Conservation (phyloP, 2,888 invertebrate species). For the Himalopsyche tibetana region DNA sequence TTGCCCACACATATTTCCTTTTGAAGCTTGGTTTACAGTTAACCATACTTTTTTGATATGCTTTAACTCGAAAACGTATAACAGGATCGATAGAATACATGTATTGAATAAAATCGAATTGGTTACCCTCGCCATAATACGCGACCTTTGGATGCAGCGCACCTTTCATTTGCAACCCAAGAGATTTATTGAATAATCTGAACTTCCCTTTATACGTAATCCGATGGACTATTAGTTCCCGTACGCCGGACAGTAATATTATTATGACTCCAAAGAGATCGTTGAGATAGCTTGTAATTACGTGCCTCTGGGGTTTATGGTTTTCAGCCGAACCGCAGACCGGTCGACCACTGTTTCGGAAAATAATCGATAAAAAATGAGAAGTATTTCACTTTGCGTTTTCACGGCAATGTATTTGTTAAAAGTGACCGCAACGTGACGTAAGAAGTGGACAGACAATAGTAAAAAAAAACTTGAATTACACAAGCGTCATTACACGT, state of each 20-base stretch:
- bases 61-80: no score
- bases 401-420: conserved; percentile 1
- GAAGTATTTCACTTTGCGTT: conserved; percentile 31
- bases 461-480: no score
- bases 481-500: no score
- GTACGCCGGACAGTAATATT: conserved; percentile 3
- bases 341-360: conserved; percentile 17
- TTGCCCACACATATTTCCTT: no score
- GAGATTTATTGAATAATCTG: conserved; percentile 4
- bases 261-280: conserved; percentile 17
- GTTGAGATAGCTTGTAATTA: conserved; percentile 39
- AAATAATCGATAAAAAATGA: conserved; percentile 14
- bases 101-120: no score
- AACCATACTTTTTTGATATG: no score
- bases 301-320: conserved; percentile 24
- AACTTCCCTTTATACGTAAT: conserved; percentile 12
- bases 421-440: neutral
- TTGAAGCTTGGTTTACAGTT: no score
- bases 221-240: conserved; percentile 8
- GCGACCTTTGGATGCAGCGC: neutral
- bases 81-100: no score
- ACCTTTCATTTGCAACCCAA: neutral
- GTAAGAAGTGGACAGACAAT: neutral
- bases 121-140: neutral
- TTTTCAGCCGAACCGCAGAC: conserved; percentile 36